Evolutionary conservation across 2,888 invertebrate genomes (phyloP), one percentile per base, ranked within the genome.

Genomic region (Peribatodes rhomboidaria): DNA sequence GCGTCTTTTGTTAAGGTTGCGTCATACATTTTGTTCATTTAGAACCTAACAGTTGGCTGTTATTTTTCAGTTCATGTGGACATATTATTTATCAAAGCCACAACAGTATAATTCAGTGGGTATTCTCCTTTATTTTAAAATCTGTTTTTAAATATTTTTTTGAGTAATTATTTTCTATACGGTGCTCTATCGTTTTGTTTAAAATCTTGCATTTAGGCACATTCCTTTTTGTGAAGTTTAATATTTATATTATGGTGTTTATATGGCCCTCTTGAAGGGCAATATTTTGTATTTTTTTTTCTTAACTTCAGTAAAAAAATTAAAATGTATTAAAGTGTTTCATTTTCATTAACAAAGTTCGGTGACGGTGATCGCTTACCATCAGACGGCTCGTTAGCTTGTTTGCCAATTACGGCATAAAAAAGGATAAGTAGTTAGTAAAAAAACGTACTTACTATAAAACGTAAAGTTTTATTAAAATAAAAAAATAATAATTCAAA

Each of bases 151-250:
- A 27, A 27, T 27, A 27, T 33, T 31, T 20, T 10, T 44, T 10
- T 20, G 18, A 8, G 16, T n/a, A 35, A 22, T 39, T 13, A 14
- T 54, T 1, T 39, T 49, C 22, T 41, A 7, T 14, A 44, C n/a
- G 53, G 63, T 63, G 63, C 63, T 63, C 18, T 18, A 44, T 22
- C 44, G 16, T 14, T 31, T 14, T 42, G 13, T 47, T 37, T 57
- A n/a, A 42, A 50, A 13, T 39, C 50, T 66, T 73, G 80, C 80
- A 78, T 80, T 80, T 80, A 70, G 71, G 70, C 61, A 82, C 83
- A 83, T 83, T 83, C 83, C 83, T 55, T 68, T 39, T 65, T 42
- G 14, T 42, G 53, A 35, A 57, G 41, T 61, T 61, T n/a, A n/a
- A 33, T 56, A 18, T 3, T 50, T 52, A 52, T 56, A 18, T 27